phyloP scores from a whole-genome alignment of 1,140 invertebrate species.

The Rhopalosiphum maidis region DNA sequence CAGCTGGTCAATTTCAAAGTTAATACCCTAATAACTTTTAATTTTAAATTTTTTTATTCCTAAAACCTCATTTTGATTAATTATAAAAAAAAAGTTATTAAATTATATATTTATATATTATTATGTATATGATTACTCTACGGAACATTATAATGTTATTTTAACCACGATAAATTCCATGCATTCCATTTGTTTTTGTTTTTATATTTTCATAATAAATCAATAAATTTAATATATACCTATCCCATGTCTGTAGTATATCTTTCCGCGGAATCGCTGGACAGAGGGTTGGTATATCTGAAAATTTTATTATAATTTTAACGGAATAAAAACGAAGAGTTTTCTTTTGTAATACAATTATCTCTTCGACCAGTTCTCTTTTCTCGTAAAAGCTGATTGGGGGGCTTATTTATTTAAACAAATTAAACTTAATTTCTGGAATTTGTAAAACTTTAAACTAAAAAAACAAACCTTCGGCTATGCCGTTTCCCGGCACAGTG shows the following conservation, averaged over 20 bases:
- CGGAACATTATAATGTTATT: not conserved
- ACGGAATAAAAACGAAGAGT: conserved; percentile 50
- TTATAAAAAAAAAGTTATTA: not conserved
- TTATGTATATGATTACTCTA: not conserved
- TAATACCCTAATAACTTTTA: not conserved
- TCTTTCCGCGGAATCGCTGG: not conserved
- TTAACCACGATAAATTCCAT: not conserved
- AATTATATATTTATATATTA: not conserved
- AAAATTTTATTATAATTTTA: conserved; percentile 52
- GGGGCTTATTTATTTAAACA: conserved; percentile 55
- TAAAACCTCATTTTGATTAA: not conserved
- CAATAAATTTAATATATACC: not conserved
- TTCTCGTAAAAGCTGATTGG: conserved; percentile 45
- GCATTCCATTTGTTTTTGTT: not conserved
- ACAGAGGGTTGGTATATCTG: conserved; percentile 21
- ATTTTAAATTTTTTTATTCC: not conserved
- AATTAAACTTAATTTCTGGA: conserved; percentile 58
- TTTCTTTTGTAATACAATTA: conserved; percentile 56
- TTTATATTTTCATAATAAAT: not conserved
- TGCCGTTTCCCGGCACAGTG: conserved; percentile 36
- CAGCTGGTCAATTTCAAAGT: conserved; percentile 39
- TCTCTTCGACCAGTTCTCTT: conserved; percentile 34
- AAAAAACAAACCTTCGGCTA: conserved; percentile 50
- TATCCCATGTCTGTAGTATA: not conserved
- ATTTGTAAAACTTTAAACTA: conserved; percentile 56